Percentiles rank a stretch among this genome's conserved stretches.
phyloP scores from a whole-genome alignment of 1,140 invertebrate species.

The Probaryconus sp. region DNA sequence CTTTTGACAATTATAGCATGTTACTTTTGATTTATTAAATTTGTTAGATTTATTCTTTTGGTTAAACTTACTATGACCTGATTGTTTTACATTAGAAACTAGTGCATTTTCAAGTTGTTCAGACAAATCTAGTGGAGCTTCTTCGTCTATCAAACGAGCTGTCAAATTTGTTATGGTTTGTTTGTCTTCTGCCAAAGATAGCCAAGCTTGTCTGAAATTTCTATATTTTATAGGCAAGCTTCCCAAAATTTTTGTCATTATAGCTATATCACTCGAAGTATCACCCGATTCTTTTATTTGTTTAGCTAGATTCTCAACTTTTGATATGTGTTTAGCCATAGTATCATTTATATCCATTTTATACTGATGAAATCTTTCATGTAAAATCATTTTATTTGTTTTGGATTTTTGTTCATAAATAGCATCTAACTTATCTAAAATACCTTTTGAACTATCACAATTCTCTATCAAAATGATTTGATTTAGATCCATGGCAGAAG shows the following conservation, averaged over 20 bases:
- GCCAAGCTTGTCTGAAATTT: slow-evolving; percentile 69
- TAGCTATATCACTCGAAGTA: slow-evolving; percentile 64
- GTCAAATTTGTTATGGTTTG: slow-evolving; percentile 69
- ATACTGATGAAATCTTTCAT: slow-evolving; percentile 68
- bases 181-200: slow-evolving; percentile 65
- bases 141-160: slow-evolving; percentile 68
- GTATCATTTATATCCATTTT: slow-evolving; percentile 65
- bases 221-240: slow-evolving; percentile 54
- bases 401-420: slow-evolving; percentile 69
- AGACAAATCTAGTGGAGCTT: slow-evolving; percentile 62
- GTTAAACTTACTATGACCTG: slow-evolving; percentile 34
- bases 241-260: slow-evolving; percentile 66
- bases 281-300: slow-evolving; percentile 67
- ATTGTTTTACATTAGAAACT: too few relatives aligned
- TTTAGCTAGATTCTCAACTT: slow-evolving; percentile 68
- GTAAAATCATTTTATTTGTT: slow-evolving; percentile 68
- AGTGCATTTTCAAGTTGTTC: slow-evolving; percentile 64
- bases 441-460: slow-evolving; percentile 56
- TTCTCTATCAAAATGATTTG: too few relatives aligned
- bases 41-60: slow-evolving; percentile 29
- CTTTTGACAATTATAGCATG: slow-evolving; percentile 14
- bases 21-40: slow-evolving; percentile 10
- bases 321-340: slow-evolving; percentile 68
- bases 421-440: slow-evolving; percentile 63
- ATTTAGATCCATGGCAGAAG: slow-evolving; percentile 65